These are phyloP conservation scores for Pantherophis alleghaniensis DNA, from an alignment of 2,797 vertebrate species.

Conservation along the genomic window DNA sequence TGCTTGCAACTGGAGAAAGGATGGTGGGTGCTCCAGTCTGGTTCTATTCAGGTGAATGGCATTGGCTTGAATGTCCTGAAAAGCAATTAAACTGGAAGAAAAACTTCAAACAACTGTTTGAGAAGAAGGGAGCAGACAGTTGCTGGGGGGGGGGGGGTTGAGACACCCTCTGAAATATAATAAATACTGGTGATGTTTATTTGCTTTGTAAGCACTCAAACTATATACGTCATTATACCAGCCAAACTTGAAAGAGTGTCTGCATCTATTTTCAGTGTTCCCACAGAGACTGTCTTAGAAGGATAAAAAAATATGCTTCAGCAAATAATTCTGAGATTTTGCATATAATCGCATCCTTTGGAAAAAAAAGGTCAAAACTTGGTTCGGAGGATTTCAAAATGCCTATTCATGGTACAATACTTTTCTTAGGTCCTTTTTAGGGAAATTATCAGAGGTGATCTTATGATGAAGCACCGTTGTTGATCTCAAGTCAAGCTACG, in stretches of 20 bases:
- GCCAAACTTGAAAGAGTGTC: neutral
- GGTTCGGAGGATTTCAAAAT: neutral
- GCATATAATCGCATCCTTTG: neutral
- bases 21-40: neutral
- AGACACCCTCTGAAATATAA: neutral
- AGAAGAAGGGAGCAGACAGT: conserved; percentile 14
- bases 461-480: neutral
- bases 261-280: conserved; percentile 24
- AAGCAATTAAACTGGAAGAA: neutral
- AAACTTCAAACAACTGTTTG: no score
- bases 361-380: neutral
- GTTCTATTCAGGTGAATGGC: neutral
- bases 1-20: neutral
- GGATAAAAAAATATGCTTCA: neutral
- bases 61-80: neutral
- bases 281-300: conserved; percentile 15
- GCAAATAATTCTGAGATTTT: neutral
- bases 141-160: neutral
- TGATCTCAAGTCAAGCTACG: neutral
- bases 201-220: conserved; percentile 22
- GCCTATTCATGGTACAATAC: neutral
- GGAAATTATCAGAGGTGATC: no score
- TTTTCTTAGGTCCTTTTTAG: neutral
- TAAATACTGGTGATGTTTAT: conserved; percentile 16
- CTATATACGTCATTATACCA: neutral